A percentile compares a stretch with the other conserved stretches of the same genome.
These are phyloP conservation scores for Sturmia bella DNA, from an alignment of 2,888 invertebrate species.

Conservation along the genomic window DNA sequence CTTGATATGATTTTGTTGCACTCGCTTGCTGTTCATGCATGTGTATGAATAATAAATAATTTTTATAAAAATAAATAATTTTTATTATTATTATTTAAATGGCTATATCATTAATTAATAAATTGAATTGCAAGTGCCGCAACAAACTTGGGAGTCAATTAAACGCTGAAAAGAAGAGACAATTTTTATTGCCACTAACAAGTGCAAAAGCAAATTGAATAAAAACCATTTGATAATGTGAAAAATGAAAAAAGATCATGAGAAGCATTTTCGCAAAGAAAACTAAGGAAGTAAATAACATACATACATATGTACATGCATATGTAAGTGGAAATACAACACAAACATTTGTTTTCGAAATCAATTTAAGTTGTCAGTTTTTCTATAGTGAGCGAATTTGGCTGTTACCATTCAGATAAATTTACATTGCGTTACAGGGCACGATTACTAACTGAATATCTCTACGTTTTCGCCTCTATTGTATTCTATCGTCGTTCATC, in stretches of 20 bases:
- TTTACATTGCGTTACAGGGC: constrained; percentile 27
- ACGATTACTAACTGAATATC: constrained; percentile 14
- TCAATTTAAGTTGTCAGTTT: background rate
- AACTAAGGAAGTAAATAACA: constrained; percentile 2
- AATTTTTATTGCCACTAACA: constrained; percentile 47
- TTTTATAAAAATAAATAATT: background rate
- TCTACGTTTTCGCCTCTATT: constrained; percentile 43
- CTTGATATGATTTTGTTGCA: too few species aligned
- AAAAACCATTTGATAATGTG: constrained; percentile 22
- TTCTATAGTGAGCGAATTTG: constrained; percentile 24
- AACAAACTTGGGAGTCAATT: constrained; percentile 32
- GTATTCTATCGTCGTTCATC: constrained; percentile 26
- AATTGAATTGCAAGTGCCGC: constrained; percentile 17
- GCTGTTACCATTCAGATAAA: constrained; percentile 31
- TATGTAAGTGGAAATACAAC: constrained; percentile 7
- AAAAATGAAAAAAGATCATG: background rate
- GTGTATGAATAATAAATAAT: background rate
- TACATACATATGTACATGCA: too few species aligned
- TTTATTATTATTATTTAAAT: constrained; percentile 21
- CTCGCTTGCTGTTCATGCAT: too few species aligned
- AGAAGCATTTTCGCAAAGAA: background rate
- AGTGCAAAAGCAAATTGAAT: constrained; percentile 46
- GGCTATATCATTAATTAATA: constrained; percentile 10
- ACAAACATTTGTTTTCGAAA: constrained; percentile 41
- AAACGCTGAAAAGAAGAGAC: constrained; percentile 4